Evolutionary conservation across 2,113 vertebrate genomes (phyloP), one percentile per base, ranked within the genome.

Genomic region (Tupaia tana): DNA sequence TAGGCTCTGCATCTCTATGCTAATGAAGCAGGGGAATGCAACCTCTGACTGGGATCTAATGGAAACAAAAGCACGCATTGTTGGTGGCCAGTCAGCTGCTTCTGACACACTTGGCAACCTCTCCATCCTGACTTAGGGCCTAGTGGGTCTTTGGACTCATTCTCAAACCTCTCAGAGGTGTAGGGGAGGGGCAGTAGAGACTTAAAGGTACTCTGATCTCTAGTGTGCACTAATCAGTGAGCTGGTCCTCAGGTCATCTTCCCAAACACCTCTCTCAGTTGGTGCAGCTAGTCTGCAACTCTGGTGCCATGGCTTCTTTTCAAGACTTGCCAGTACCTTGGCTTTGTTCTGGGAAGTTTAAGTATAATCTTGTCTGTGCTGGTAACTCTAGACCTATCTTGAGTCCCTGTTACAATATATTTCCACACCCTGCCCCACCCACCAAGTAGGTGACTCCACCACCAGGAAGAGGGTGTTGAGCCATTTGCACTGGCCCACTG

Each of bases 371-470:
- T 14, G 5, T 81, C 25, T 74, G 25, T 29, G 91, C 22, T 59
- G 34, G 19, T 71, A 67, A 95, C 69, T 94, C 91, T 77, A 88
- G 74, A 82, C 54, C 78, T 86, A 25, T 20, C 16, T 86, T 81
- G 54, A 69, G 27, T 91, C 93, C 89, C 22, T 27, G 31, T 89
- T 69, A 82, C 67, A 29, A 69, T 91, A 24, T 73, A 54, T 73
- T 83, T 84, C 71, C 67, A 87, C 25, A 86, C 52, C 27, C 27
- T 4, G 24, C 71, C 25, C 71, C 59, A 91, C 64, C 69, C 63
- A 79, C 43, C 80, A 66, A 19, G 43, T 27, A 56, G 64, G 58
- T 7, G 20, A 89, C 74, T 59, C 31, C 27, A 19, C 13, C n/a
- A 19, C 31, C 59, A n/a, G 29, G 34, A 84, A 75, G 66, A 94